phyloP scores from a whole-genome alignment of 2,113 vertebrate species.

The Hippopotamus amphibius region DNA sequence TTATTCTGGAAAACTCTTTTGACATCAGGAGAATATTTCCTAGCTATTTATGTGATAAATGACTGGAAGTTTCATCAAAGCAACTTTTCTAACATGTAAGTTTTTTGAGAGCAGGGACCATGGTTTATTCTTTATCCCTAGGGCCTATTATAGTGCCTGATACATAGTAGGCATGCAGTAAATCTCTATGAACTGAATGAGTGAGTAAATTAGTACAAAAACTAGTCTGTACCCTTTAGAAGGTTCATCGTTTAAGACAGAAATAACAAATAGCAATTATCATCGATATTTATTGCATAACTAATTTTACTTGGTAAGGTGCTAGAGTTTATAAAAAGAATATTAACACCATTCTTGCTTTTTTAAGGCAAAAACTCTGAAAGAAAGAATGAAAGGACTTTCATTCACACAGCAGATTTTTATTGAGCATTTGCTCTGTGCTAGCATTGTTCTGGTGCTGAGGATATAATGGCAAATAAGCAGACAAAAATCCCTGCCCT shows the following conservation, averaged over 20 bases:
- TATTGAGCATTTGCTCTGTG: background rate
- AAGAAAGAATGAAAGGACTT: background rate
- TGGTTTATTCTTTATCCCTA: constrained; percentile 5
- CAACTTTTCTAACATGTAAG: background rate
- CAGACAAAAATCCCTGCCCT: background rate
- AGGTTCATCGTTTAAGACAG: background rate
- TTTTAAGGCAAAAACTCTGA: constrained; percentile 27
- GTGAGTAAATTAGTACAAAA: constrained; percentile 1
- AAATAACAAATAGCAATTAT: background rate
- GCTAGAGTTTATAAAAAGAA: background rate
- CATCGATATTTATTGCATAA: background rate
- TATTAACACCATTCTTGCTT: background rate
- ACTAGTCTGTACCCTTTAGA: background rate
- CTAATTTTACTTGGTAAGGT: constrained; percentile 1
- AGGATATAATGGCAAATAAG: background rate
- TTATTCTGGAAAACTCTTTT: background rate
- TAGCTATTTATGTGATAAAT: constrained; percentile 12
- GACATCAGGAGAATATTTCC: background rate
- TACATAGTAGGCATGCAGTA: background rate
- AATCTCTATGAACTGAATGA: background rate
- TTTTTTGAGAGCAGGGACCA: background rate
- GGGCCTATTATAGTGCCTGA: background rate
- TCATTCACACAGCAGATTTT: background rate
- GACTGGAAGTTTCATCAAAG: background rate
- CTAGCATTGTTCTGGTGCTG: background rate